Conservation (phyloP, 2,113 vertebrate genomes). For the Uropsilus gracilis region DNA sequence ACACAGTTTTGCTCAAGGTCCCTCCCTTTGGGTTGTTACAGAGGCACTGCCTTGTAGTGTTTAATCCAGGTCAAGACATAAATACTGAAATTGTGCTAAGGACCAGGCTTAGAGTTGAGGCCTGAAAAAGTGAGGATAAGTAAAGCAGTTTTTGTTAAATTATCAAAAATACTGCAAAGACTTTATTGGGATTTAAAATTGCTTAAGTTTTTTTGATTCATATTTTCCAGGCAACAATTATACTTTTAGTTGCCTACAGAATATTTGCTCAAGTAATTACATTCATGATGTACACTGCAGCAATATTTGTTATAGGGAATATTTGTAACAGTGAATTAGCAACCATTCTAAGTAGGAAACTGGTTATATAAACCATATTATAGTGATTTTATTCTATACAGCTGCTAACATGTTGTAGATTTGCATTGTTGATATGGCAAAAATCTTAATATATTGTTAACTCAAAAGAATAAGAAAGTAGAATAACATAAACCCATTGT, state of each 20-base stretch:
- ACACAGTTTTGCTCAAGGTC: background rate
- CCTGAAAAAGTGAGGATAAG: background rate
- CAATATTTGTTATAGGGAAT: background rate
- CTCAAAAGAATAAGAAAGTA: background rate
- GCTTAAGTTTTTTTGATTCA: background rate
- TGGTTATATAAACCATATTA: background rate
- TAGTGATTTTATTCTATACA: background rate
- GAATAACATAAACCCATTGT: background rate
- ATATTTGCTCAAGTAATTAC: background rate
- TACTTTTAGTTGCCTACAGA: background rate
- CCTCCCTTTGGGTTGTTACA: background rate
- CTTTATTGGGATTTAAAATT: background rate
- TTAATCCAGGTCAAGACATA: background rate
- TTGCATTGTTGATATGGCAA: background rate
- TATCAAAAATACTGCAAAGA: background rate
- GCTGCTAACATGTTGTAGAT: background rate
- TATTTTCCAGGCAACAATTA: background rate
- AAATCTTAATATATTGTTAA: background rate
- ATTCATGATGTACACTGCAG: background rate
- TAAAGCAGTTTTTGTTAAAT: background rate
- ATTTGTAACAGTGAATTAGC: background rate
- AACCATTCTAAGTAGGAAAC: background rate
- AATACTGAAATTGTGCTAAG: background rate
- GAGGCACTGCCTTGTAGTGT: background rate
- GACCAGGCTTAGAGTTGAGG: background rate